Evolutionary conservation across 1,140 invertebrate genomes (phyloP), one percentile per base, ranked within the genome.

Genomic region (Aphaenogaster rudis): DNA sequence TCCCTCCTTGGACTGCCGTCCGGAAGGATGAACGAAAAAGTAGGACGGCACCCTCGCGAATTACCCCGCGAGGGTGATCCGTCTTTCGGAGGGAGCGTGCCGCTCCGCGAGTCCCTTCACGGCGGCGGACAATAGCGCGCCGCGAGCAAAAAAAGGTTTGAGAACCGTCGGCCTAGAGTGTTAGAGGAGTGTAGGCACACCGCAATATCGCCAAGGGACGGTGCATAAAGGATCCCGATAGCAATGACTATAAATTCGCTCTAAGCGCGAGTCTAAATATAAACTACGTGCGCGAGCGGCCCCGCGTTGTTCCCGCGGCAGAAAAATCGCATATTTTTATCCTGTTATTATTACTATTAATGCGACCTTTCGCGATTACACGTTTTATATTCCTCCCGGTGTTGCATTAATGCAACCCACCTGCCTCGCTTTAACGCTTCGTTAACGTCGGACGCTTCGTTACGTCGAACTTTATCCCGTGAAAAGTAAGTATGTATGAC

Each of bases 361-460:
- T 52, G 21, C 86, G 91, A 92, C 89, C 91, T 91, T 77, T 91
- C 77, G 88, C 91, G 90, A 93, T 94, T 93, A 92, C 91, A 91
- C 90, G 91, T 90, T 92, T 92, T 92, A 91, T 93, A 91, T 91
- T 87, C 90, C 79, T 80, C 82, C 87, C 85, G 88, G 88, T 88
- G 86, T 77, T 91, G 86, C 86, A 93, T 91, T 93, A 93, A 93
- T 88, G 89, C 90, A 88, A 90, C 90, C 88, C 93, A 94, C 92
- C 93, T 94, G 93, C 90, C 91, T 93, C 94, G 92, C 86, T 95
- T 95, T 95, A 95, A 95, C 94, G 94, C 94, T 94, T 94, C 93
- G 94, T 95, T 95, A 94, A 94, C 91, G 91, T 92, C 91, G 86
- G 91, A 92, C 92, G 93, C 92, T 93, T 86, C 87, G 93, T 88